Evolutionary conservation across 2,113 vertebrate species (phyloP).

Genomic region (Polyodon spathula): DNA sequence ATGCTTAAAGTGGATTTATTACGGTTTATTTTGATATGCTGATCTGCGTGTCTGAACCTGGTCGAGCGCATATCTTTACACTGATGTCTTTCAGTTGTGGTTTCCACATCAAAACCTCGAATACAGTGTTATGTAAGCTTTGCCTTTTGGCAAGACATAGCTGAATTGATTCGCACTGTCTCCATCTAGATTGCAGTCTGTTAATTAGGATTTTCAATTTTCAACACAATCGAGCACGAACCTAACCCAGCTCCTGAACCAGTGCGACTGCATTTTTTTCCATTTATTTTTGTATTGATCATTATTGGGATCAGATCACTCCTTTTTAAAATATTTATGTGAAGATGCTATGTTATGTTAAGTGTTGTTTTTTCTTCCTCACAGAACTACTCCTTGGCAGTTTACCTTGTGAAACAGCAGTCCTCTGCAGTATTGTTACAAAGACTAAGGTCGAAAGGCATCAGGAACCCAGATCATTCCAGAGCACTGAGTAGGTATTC

Average conservation of each 20-base stretch:
- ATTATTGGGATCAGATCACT: too few relatives aligned
- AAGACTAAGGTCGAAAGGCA: slow-evolving; percentile 91
- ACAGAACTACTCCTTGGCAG: slow-evolving; percentile 96
- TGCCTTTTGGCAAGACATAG: slow-evolving; percentile 38
- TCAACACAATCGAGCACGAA: too few relatives aligned
- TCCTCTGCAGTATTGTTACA: slow-evolving; percentile 88
- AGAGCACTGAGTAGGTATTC: slow-evolving; percentile 80
- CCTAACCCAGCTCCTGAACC: too few relatives aligned
- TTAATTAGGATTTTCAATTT: too few relatives aligned
- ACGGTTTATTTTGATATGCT: slow-evolving; percentile 14
- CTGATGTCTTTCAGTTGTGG: slow-evolving; percentile 24
- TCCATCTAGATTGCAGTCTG: slow-evolving; percentile 41
- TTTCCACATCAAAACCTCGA: slow-evolving; percentile 41
- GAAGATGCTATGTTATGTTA: slow-evolving; percentile 22
- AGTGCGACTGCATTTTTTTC: too few relatives aligned
- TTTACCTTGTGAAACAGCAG: slow-evolving; percentile 95
- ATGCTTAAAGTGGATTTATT: background rate
- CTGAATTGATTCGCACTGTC: slow-evolving; percentile 47
- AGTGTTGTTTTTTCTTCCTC: slow-evolving; percentile 15
- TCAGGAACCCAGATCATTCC: slow-evolving; percentile 97
- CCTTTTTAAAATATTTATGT: too few relatives aligned
- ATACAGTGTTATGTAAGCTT: slow-evolving; percentile 40
- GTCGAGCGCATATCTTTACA: slow-evolving; percentile 31
- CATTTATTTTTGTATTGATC: too few relatives aligned
- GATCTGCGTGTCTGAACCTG: slow-evolving; percentile 32